Percentiles rank a stretch among this genome's conserved stretches.
phyloP scores from a whole-genome alignment of 2,888 invertebrate genomes.

The Zhengitettix transpicula region DNA sequence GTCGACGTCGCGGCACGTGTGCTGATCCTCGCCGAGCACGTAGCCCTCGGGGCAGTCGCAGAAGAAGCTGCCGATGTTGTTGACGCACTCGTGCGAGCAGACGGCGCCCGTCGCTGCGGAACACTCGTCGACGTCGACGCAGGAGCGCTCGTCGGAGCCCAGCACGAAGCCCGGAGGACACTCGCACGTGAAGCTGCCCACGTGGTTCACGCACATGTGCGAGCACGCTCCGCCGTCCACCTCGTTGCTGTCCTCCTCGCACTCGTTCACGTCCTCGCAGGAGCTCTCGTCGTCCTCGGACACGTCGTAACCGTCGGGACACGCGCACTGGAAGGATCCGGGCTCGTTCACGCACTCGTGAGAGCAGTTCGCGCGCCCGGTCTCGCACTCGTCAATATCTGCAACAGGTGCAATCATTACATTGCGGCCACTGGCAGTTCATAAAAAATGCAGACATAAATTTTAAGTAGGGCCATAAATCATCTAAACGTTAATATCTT shows the following conservation, averaged over 20 bases:
- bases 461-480: no score
- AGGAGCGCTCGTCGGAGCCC: conserved; percentile 19
- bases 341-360: conserved; percentile 28
- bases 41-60: conserved; percentile 24
- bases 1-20: conserved; percentile 18
- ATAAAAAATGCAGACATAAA: no score
- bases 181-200: conserved; percentile 25
- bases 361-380: conserved; percentile 33
- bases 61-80: conserved; percentile 39
- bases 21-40: conserved; percentile 5
- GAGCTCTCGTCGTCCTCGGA: conserved; percentile 20
- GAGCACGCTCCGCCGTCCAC: conserved; percentile 24
- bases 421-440: no score
- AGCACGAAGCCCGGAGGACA: conserved; percentile 20
- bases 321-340: conserved; percentile 25
- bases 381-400: conserved; percentile 24
- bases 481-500: no score
- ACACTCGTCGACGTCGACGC: conserved; percentile 25
- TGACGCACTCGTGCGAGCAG: conserved; percentile 38
- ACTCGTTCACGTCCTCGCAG: conserved; percentile 21
- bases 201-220: conserved; percentile 28
- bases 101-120: conserved; percentile 13
- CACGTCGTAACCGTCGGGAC: conserved; percentile 20
- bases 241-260: conserved; percentile 3
- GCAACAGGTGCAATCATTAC: no score